Conservation (phyloP, 1,140 invertebrate genomes). For the Zelostemma sp. region DNA sequence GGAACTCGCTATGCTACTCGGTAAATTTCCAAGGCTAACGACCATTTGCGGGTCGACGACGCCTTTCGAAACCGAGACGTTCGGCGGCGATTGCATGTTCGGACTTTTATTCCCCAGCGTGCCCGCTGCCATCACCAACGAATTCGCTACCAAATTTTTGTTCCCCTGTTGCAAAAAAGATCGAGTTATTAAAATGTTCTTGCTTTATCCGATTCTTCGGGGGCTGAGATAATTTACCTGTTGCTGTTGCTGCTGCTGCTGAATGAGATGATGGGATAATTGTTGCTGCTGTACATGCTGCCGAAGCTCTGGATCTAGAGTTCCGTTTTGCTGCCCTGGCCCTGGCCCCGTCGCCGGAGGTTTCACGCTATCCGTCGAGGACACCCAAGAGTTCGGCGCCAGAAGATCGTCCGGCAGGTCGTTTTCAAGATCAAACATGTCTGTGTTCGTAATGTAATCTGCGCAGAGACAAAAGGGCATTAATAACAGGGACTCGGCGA, state of each 20-base stretch:
- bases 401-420: conserved; percentile 94
- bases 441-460: conserved; percentile 78
- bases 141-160: conserved; percentile 80
- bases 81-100: conserved; percentile 85
- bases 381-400: conserved; percentile 78
- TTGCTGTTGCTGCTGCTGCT: conserved; percentile 47
- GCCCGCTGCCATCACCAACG: conserved; percentile 77
- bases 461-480: conserved; percentile 6
- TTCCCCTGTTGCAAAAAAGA: conserved; percentile 74
- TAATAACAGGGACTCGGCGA: neutral
- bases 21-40: conserved; percentile 72
- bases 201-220: no score
- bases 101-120: conserved; percentile 83
- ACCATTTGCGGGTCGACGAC: conserved; percentile 72
- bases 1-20: conserved; percentile 73
- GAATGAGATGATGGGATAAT: conserved; percentile 77
- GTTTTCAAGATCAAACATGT: conserved; percentile 90
- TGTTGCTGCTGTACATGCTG: conserved; percentile 71
- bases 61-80: conserved; percentile 76
- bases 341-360: conserved; percentile 83
- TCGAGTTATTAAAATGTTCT: no score
- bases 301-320: conserved; percentile 71
- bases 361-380: conserved; percentile 73
- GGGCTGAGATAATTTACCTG: conserved; percentile 1
- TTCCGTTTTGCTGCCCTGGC: conserved; percentile 81